Evolutionary conservation across 1,140 invertebrate genomes (phyloP).

Genomic region (Zaprionus capensis): DNA sequence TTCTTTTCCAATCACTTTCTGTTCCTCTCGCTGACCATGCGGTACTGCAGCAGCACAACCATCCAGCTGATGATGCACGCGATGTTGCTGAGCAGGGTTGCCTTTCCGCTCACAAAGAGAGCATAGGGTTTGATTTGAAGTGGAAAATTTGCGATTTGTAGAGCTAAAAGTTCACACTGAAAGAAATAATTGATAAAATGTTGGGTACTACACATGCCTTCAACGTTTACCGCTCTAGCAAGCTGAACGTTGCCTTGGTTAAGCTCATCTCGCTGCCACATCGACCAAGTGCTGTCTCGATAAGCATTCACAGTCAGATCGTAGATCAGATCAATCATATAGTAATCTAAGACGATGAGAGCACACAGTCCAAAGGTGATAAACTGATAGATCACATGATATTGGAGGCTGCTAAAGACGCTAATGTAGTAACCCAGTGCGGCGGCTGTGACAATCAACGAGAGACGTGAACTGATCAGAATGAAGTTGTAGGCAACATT

Average conservation of each 20-base stretch:
- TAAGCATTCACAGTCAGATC: slow-evolving; percentile 10
- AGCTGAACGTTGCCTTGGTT: not conserved
- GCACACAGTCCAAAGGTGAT: not conserved
- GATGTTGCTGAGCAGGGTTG: slow-evolving; percentile 23
- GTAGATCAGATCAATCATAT: slow-evolving; percentile 15
- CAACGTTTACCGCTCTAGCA: slow-evolving; percentile 13
- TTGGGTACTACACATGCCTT: too few relatives aligned
- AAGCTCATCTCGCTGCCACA: not conserved
- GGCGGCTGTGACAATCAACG: slow-evolving; percentile 7
- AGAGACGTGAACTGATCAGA: slow-evolving; percentile 4
- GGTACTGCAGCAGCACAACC: slow-evolving; percentile 28
- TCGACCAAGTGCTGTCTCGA: not conserved
- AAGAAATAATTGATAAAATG: slow-evolving; percentile 17
- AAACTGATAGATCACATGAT: not conserved
- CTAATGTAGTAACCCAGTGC: slow-evolving; percentile 30
- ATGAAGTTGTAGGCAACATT: slow-evolving; percentile 4
- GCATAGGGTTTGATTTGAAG: slow-evolving; percentile 15
- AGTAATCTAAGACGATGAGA: not conserved
- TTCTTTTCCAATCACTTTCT: not conserved
- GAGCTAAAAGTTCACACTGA: slow-evolving; percentile 36
- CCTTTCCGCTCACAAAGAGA: slow-evolving; percentile 5
- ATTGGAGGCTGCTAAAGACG: not conserved
- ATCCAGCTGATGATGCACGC: slow-evolving; percentile 34
- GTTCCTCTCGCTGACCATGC: not conserved
- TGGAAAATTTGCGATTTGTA: slow-evolving; percentile 31